Evolutionary conservation across 2,113 vertebrate species (phyloP), one percentile per base, ranked within the genome.

Genomic region (Cichladusa arquata): DNA sequence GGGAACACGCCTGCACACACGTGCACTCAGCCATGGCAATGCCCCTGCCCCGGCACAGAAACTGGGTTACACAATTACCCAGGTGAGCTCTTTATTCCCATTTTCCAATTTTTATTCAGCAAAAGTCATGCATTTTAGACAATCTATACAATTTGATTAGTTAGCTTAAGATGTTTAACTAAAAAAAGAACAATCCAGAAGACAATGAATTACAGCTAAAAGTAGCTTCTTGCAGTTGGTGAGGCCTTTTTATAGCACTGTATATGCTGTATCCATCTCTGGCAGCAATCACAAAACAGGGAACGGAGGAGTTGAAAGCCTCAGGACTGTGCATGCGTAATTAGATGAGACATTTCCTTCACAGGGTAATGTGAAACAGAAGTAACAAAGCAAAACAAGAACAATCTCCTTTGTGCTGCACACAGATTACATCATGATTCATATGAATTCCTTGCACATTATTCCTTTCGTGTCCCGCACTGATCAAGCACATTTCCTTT

Each of bases 321-420:
- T 92, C 85, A 56, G 72, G 92, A 93, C 7, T 26, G 77, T 92
- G 85, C 47, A 58, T 93, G 84, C 2, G 23, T 93, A 96, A 96
- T 90, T 47, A 67, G 86, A 96, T 84, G 91, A 94, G 86, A 89
- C 78, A 88, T 65, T 96, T 97, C 92, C 95, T 94, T 81, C 31
- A 62, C 36, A 79, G 71, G 36, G 40, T 81, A 93, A 96, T 66
- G 81, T 20, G 73, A 82, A 96, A 76, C 83, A 93, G 88, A 85
- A 95, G 85, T 56, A 95, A 95, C 78, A 88, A 91, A 95, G 85
- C 91, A 83, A 90, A 91, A 67, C 80, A 77, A 72, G 73, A 94
- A 94, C 71, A 86, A 84, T 84, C 92, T 88, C 82, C 82, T 95
- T 96, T 95, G 93, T 94, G 80, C 83, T 31, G 60, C 88, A 29